Conservation (phyloP, 2,113 vertebrate genomes). For the Cavia aperea region DNA sequence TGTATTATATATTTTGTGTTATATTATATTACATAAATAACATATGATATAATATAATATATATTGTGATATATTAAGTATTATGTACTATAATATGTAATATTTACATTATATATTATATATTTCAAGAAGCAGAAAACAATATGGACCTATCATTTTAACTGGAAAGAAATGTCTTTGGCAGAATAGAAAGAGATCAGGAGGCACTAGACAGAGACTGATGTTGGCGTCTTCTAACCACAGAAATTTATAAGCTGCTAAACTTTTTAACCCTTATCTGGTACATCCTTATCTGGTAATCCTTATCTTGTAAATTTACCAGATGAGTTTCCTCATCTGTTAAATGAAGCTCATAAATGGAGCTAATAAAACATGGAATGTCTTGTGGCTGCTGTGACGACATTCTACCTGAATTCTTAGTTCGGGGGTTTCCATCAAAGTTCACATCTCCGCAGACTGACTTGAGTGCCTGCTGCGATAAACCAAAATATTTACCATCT, state of each 20-base stretch:
- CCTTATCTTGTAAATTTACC: too few species aligned
- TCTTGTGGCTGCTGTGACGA: neutral
- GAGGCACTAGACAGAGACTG: neutral
- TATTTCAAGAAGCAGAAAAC: neutral
- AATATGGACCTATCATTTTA: rapidly evolving
- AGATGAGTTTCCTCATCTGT: neutral
- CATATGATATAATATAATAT: too few species aligned
- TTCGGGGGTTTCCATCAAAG: too few species aligned
- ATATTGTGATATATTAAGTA: too few species aligned
- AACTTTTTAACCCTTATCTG: too few species aligned
- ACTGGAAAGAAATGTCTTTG: too few species aligned
- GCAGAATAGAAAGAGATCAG: neutral
- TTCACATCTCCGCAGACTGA: neutral
- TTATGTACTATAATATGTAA: neutral
- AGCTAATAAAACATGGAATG: rapidly evolving
- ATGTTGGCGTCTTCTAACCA: too few species aligned
- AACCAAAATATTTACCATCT: neutral
- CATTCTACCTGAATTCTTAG: neutral
- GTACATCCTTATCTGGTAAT: too few species aligned
- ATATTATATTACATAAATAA: too few species aligned
- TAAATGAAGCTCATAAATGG: neutral
- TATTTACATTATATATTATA: neutral
- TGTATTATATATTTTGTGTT: too few species aligned
- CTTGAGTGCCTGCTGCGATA: neutral
- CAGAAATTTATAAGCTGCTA: rapidly evolving